Base-by-base conservation (phyloP, 2,888 invertebrate species). In the Caradrina kadenii region DNA sequence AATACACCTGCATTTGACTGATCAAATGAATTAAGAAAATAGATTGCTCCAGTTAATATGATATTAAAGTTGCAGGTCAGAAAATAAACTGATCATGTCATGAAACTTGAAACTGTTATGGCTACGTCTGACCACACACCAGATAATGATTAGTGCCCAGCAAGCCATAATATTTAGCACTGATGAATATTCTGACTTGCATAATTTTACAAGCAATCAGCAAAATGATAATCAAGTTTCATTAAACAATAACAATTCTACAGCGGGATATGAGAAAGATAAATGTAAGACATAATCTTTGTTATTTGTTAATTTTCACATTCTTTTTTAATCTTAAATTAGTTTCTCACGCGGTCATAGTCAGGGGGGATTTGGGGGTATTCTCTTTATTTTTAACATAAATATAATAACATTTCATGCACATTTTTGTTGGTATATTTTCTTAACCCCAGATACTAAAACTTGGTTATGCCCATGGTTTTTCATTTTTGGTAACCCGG, bases 131-230 rank as follows among this genome's bases (percentile, higher is more conserved):
- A 17, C 21, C 4, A 26, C 22, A 13, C 31, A 42, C 26, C 31
- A 21, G 42, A 31, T 21, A 56, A n/a, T 31, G 17, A 42, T 31
- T 11, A 45, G 13, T 59, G 35, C 52, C 35, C 39, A 59, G 17
- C 45, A 55, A 39, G 26, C 19, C 39, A 19, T 17, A 19, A 8
- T 39, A 21, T 13, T 42, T 4, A 45, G 21, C 45, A 53, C 21
- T 22, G 13, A 17, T 52, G 45, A 21, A 52, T 45, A 10, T 52
- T 22, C 45, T 45, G 42, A 42, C 42, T 42, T n/a, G 31, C 26
- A 53, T 8, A 10, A n/a, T 53, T 53, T 62, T 66, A 31, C 10
- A 42, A 63, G 19, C 15, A 35, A 45, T 58, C 67, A 45, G 22
- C 67, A 53, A 21, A 53, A 42, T 52, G 1, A 35, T 66, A 21